Base-by-base conservation (phyloP, 2,888 invertebrate genomes). In the Calameuta pallipes region DNA sequence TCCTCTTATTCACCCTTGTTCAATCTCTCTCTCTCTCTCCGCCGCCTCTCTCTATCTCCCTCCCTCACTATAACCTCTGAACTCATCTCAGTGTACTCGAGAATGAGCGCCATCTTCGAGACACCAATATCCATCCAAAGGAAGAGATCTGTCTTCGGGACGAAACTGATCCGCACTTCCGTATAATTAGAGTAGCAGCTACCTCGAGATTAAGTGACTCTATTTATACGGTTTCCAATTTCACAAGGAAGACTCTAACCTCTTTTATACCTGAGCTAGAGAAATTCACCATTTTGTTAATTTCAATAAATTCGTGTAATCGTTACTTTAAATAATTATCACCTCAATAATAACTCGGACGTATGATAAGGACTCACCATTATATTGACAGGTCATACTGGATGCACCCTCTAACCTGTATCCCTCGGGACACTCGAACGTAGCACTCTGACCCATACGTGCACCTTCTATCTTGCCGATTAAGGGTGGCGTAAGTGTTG, bases 401-500 rank as follows among this genome's bases (percentile, higher is more conserved):
- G 95, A 93, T 3, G 95, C 93, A 11, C 98, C 98, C 83, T 95
- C 94, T 77, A 97, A 94, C 83, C 95, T 94, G 91, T 94, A 97
- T 36, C 97, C 97, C 15, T 94, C 93, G 79, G 96, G 95, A 91
- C 98, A 98, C 86, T 95, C 94, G 91, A 96, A 97, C 85, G 94
- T 93, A 9, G 95, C 95, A 79, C 93, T 94, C 89, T 97, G 96
- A 30, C 97, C 97, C 84, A 97, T 93, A 84, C 95, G 94, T 75
- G 95, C 94, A 71, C 97, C 97, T 91, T 97, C 96, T 70, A 96
- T 94, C 85, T 95, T 94, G 84, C 95, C 94, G 35, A 94, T 94
- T 82, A 96, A 92, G 83, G 94, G 95, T 82, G 94, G 92, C 77
- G 94, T 93, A 69, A 94, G 92, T 81, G 94, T 74, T 79, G 83